A percentile compares a stretch with the other conserved stretches of the same genome.
These are phyloP conservation scores for Drosophila azteca DNA, from an alignment of 1,140 invertebrate species.

Conservation along the genomic window DNA sequence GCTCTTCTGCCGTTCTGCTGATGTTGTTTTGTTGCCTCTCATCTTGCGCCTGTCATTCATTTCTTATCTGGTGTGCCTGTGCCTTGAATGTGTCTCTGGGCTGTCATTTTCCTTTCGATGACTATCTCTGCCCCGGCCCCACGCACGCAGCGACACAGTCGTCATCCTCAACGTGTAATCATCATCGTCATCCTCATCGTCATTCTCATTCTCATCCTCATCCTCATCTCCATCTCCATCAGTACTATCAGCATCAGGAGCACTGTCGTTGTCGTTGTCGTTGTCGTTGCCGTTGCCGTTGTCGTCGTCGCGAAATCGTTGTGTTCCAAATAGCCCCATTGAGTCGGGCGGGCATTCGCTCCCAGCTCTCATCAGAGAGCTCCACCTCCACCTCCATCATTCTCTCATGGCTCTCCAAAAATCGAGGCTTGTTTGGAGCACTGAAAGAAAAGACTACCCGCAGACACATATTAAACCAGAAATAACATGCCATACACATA, in stretches of 20 bases:
- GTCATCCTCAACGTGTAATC: constrained; percentile 77
- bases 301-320: constrained; percentile 70
- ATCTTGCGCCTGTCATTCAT: constrained; percentile 72
- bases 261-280: constrained; percentile 36
- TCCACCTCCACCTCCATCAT: constrained; percentile 7
- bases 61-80: constrained; percentile 70
- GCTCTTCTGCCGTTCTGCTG: background rate
- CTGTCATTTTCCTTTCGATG: constrained; percentile 83
- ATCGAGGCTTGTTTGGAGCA: no score
- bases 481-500: no score
- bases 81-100: constrained; percentile 83
- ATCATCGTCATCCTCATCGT: constrained; percentile 66
- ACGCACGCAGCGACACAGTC: constrained; percentile 49
- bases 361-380: background rate
- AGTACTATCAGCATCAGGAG: constrained; percentile 49
- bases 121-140: constrained; percentile 62
- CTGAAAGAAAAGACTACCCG: no score
- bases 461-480: no score
- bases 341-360: constrained; percentile 33
- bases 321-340: constrained; percentile 78
- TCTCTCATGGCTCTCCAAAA: constrained; percentile 7
- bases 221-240: constrained; percentile 12
- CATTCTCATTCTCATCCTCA: constrained; percentile 14
- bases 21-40: constrained; percentile 13
- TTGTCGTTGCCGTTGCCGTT: constrained; percentile 42